A percentile compares a stretch with the other conserved stretches of the same genome.
These are phyloP conservation scores for Muraenolepis orangiensis DNA, from an alignment of 2,797 vertebrate species.

Conservation along the genomic window DNA sequence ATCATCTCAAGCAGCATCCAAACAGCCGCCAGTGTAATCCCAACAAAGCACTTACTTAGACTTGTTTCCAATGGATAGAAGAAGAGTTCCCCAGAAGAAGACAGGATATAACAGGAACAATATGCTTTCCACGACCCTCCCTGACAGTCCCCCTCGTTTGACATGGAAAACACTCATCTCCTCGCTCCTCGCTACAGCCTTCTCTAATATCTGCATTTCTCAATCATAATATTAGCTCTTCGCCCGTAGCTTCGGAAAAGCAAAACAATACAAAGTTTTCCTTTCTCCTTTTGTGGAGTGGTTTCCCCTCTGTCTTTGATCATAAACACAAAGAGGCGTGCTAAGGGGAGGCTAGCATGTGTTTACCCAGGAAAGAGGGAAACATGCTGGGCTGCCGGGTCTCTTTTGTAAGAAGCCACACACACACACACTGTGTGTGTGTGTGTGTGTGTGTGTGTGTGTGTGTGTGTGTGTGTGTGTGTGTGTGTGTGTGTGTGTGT, in stretches of 20 bases:
- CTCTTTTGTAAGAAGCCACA: constrained; percentile 44
- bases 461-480: constrained; percentile 57
- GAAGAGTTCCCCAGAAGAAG: constrained; percentile 19
- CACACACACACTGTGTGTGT: constrained; percentile 64
- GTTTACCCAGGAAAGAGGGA: constrained; percentile 73
- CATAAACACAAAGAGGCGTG: constrained; percentile 46
- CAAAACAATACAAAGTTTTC: constrained; percentile 70
- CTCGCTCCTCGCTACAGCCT: constrained; percentile 33
- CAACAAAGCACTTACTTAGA: background rate
- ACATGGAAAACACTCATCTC: constrained; percentile 48
- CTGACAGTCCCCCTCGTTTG: constrained; percentile 11
- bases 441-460: constrained; percentile 58
- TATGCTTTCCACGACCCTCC: constrained; percentile 19
- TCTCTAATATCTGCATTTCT: constrained; percentile 24
- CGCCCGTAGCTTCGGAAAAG: constrained; percentile 70
- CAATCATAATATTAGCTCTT: constrained; percentile 25
- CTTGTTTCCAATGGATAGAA: constrained; percentile 35
- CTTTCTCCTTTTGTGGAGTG: constrained; percentile 19
- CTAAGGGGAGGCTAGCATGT: constrained; percentile 80
- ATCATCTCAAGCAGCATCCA: constrained; percentile 27
- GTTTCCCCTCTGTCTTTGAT: constrained; percentile 52
- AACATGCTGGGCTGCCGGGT: constrained; percentile 63
- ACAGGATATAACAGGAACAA: constrained; percentile 47
- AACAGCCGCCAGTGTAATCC: constrained; percentile 18
- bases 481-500: constrained; percentile 50